Conservation (phyloP, 2,797 vertebrate species). For the Pangasius larnaudii region DNA sequence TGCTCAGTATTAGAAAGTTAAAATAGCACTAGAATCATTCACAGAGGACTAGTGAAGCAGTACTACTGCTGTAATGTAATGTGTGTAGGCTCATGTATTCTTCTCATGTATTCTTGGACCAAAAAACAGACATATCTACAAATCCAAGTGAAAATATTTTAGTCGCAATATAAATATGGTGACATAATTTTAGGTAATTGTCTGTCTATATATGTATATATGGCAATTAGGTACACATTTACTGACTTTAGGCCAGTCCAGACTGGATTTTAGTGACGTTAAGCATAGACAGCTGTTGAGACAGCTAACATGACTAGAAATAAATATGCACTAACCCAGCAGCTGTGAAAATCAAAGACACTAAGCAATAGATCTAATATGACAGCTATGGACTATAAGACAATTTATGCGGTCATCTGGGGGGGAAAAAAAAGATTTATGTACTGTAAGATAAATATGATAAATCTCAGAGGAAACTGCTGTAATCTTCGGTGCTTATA, state of each 20-base stretch:
- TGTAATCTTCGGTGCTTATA: neutral
- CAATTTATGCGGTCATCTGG: neutral
- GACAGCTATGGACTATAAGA: neutral
- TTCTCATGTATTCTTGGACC: neutral
- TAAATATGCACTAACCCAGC: neutral
- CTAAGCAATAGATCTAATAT: neutral
- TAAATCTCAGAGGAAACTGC: neutral
- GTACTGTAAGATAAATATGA: neutral
- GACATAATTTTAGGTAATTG: neutral
- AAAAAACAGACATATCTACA: neutral
- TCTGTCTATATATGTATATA: neutral
- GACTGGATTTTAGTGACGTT: neutral
- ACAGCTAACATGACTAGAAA: neutral
- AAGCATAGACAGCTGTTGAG: neutral
- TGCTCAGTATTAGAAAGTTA: neutral
- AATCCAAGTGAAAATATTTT: neutral
- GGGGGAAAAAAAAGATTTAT: neutral
- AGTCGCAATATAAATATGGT: neutral
- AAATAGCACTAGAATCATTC: neutral
- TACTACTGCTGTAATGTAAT: neutral
- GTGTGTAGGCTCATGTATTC: neutral
- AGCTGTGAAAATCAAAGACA: neutral
- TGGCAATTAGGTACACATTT: neutral
- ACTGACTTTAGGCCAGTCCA: neutral
- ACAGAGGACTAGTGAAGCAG: neutral